phyloP scores from a whole-genome alignment of 2,113 vertebrate genomes.

The Cheilinus undulatus region DNA sequence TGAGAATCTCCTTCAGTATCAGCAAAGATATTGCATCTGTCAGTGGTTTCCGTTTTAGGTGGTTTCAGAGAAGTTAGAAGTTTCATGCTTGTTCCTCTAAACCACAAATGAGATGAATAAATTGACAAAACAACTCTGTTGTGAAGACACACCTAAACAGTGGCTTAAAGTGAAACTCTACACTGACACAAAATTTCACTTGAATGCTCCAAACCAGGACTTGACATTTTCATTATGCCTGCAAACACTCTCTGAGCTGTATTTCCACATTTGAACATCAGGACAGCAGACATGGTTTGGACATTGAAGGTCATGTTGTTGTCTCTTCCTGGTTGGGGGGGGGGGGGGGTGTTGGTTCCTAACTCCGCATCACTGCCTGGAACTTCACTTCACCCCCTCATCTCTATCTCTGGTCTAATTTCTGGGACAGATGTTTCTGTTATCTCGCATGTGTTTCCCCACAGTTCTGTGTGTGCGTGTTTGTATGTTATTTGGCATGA shows the following conservation, averaged over 20 bases:
- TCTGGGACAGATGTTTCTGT: conserved; percentile 63
- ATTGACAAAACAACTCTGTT: not conserved
- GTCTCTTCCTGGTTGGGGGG: conserved; percentile 22
- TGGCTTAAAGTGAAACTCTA: conserved; percentile 8
- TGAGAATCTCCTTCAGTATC: not conserved
- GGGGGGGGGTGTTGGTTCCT: conserved; percentile 13
- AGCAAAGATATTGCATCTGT: conserved; percentile 17
- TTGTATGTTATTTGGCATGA: conserved; percentile 19
- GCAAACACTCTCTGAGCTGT: not conserved
- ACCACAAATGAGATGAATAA: conserved; percentile 14
- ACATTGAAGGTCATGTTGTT: conserved; percentile 26
- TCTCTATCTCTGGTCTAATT: conserved; percentile 30
- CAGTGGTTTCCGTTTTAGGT: conserved; percentile 42
- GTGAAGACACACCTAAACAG: not conserved
- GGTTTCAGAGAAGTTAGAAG: conserved; percentile 14
- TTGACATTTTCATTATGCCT: not conserved
- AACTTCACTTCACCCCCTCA: not conserved
- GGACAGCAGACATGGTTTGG: conserved; percentile 5
- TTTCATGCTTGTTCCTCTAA: conserved; percentile 9
- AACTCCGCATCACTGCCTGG: conserved; percentile 10
- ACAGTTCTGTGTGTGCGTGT: conserved; percentile 33
- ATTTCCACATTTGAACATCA: not conserved
- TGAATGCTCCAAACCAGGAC: not conserved
- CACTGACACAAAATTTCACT: not conserved
- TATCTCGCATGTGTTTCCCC: conserved; percentile 49